phyloP scores from a whole-genome alignment of 2,888 invertebrate genomes.

The Alviniconcha strummeri region DNA sequence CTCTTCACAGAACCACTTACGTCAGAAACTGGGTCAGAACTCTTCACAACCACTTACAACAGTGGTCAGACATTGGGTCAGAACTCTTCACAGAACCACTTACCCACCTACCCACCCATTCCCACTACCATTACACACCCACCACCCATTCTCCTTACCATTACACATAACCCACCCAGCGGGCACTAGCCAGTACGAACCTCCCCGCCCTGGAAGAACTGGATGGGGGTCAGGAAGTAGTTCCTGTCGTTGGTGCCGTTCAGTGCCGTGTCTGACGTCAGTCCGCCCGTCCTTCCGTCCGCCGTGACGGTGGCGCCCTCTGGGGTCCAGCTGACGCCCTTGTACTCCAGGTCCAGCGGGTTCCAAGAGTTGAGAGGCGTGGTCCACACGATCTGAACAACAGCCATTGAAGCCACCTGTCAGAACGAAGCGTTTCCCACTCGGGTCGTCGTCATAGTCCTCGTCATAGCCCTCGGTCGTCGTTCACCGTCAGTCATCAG shows the following conservation, averaged over 20 bases:
- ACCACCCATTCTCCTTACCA: neutral
- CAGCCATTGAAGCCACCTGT: too few relatives aligned
- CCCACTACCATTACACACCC: neutral
- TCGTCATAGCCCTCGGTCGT: too few relatives aligned
- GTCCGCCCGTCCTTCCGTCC: conserved; percentile 1
- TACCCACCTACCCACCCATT: neutral
- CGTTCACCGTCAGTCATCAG: too few relatives aligned
- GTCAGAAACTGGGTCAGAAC: too few relatives aligned
- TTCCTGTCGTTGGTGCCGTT: conserved; percentile 25
- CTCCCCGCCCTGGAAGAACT: conserved; percentile 27
- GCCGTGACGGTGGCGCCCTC: neutral
- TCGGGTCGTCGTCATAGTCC: too few relatives aligned
- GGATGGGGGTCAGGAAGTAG: conserved; percentile 32
- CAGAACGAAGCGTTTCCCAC: too few relatives aligned
- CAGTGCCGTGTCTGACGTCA: neutral
- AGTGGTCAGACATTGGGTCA: too few relatives aligned
- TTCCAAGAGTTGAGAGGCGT: conserved; percentile 65
- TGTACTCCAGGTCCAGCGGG: conserved; percentile 52
- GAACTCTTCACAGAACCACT: too few relatives aligned
- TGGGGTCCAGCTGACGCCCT: neutral
- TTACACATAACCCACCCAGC: too few relatives aligned
- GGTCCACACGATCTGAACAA: conserved; percentile 55
- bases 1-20: too few relatives aligned
- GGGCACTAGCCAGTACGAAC: neutral
- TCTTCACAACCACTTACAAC: too few relatives aligned